Evolutionary conservation across 2,113 vertebrate species (phyloP).

Genomic region (Hepsetus odoe): DNA sequence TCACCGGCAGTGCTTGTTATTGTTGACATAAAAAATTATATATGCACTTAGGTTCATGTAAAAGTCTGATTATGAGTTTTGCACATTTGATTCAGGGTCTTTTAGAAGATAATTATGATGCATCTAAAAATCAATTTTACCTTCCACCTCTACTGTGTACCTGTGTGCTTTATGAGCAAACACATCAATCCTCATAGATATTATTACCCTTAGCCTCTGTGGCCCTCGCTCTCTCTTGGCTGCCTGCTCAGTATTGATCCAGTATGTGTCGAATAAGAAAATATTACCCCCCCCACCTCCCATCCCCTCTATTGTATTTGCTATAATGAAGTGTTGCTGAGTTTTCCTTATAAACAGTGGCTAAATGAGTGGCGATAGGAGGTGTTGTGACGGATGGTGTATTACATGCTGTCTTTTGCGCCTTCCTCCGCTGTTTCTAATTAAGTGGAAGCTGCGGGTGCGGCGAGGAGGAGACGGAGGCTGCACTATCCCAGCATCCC

Average conservation of each 20-base stretch:
- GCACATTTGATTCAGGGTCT: neutral
- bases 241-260: constrained; percentile 49
- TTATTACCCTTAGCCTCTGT: constrained; percentile 36
- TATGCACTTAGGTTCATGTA: neutral
- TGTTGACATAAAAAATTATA: neutral
- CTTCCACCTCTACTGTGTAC: neutral
- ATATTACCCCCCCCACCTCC: constrained; percentile 23
- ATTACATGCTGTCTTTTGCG: constrained; percentile 25
- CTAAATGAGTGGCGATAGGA: constrained; percentile 44
- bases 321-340: constrained; percentile 30
- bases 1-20: neutral
- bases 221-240: neutral
- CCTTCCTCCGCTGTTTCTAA: constrained; percentile 57
- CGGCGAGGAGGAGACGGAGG: constrained; percentile 19
- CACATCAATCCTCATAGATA: constrained; percentile 25
- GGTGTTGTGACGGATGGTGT: constrained; percentile 42
- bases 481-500: constrained; percentile 52
- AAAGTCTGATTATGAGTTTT: neutral
- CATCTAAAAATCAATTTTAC: neutral
- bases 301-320: constrained; percentile 24
- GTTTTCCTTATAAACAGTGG: constrained; percentile 42
- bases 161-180: constrained; percentile 35
- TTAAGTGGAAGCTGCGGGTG: constrained; percentile 51
- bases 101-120: neutral
- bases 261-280: constrained; percentile 26